Percentiles rank a stretch among this genome's conserved stretches.
phyloP scores from a whole-genome alignment of 1,140 invertebrate species.

The Dreissena rostriformis region DNA sequence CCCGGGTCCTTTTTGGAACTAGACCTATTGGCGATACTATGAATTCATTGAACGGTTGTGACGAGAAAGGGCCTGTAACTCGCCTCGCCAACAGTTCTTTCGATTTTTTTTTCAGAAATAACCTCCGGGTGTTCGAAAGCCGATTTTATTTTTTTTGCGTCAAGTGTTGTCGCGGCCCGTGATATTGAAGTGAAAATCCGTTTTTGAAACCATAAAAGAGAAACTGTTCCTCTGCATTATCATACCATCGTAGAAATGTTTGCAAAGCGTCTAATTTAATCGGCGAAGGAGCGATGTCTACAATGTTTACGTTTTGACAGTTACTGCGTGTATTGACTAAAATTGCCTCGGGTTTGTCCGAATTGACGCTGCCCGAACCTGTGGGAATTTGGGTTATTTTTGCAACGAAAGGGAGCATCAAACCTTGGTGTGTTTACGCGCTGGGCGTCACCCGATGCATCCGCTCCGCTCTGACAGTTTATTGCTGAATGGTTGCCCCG shows the following conservation, averaged over 20 bases:
- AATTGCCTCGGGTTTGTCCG: not conserved
- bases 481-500: not conserved
- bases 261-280: constrained; percentile 1
- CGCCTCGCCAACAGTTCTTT: constrained; percentile 4
- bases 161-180: not conserved
- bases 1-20: constrained; percentile 16
- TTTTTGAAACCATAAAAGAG: constrained; percentile 32
- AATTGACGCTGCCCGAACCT: not conserved
- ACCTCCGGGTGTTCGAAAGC: not conserved
- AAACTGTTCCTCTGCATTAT: not conserved
- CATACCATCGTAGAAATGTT: not conserved
- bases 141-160: constrained; percentile 28
- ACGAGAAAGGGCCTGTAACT: constrained; percentile 28
- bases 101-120: constrained; percentile 5
- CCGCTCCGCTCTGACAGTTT: not conserved
- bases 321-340: not conserved
- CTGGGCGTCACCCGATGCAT: not conserved
- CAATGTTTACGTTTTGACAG: not conserved
- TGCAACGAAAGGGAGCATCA: not conserved
- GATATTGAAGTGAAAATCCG: constrained; percentile 35
- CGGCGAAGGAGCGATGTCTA: constrained; percentile 2
- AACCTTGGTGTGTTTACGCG: too few relatives aligned
- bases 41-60: constrained; percentile 10
- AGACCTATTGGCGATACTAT: constrained; percentile 46
- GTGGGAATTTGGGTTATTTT: not conserved